Evolutionary conservation across 2,797 vertebrate genomes (phyloP).

Genomic region (Chelmon rostratus): DNA sequence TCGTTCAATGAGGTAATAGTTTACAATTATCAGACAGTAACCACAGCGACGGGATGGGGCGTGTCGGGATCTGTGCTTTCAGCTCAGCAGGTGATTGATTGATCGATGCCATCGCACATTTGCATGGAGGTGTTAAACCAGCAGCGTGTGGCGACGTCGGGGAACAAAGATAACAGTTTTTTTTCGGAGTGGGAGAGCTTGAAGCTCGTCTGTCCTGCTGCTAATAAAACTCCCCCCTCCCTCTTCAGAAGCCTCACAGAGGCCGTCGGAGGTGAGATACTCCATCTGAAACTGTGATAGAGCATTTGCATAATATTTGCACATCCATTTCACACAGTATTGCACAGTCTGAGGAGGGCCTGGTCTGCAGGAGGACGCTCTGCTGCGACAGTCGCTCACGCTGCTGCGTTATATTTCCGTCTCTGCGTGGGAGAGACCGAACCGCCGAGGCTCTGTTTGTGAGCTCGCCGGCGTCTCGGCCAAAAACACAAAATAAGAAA

Average conservation of each 20-base stretch:
- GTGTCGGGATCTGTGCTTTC: neutral
- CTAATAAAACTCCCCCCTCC: constrained; percentile 23
- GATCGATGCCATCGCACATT: neutral
- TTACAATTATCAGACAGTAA: neutral
- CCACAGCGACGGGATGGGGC: neutral
- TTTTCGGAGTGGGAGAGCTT: neutral
- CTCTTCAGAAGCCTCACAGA: constrained; percentile 12
- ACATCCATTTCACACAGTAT: constrained; percentile 47
- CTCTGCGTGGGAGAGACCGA: constrained; percentile 58
- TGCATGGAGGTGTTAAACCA: neutral
- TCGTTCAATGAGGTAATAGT: neutral
- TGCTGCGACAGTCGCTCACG: constrained; percentile 49
- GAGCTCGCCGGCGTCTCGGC: constrained; percentile 44
- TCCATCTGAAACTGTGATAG: constrained; percentile 49
- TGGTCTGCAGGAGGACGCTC: constrained; percentile 40
- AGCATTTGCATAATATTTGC: constrained; percentile 63
- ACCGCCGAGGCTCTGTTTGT: constrained; percentile 41
- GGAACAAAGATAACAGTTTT: neutral
- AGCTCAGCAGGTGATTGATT: neutral
- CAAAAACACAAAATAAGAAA: constrained; percentile 43
- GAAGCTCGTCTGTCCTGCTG: neutral
- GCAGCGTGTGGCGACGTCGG: neutral
- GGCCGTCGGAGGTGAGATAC: constrained; percentile 50
- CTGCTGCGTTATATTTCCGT: constrained; percentile 57
- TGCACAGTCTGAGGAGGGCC: constrained; percentile 15